A percentile compares a stretch with the other conserved stretches of the same genome.
Evolutionary conservation across 1,140 invertebrate species (phyloP).

Genomic region (Zelostemma sp.): DNA sequence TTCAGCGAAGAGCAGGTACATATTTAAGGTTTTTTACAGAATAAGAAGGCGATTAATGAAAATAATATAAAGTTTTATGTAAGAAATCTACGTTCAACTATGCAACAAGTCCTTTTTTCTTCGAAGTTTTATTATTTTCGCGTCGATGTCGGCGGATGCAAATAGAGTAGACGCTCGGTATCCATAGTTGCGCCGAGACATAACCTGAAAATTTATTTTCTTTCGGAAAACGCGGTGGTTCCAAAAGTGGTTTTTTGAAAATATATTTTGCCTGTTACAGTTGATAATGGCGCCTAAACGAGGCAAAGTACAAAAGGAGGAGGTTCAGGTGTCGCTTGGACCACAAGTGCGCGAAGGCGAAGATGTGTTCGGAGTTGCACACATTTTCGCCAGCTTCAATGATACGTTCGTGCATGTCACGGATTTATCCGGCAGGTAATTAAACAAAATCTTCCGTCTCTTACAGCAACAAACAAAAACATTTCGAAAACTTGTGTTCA

Average conservation of each 20-base stretch:
- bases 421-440: conserved; percentile 94
- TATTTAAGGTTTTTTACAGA: conserved; percentile 31
- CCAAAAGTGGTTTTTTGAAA: conserved; percentile 6
- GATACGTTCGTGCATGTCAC: conserved; percentile 99
- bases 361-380: conserved; percentile 98
- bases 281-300: conserved; percentile 94
- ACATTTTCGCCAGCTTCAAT: conserved; percentile 99
- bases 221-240: background rate
- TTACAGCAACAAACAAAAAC: background rate
- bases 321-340: conserved; percentile 96
- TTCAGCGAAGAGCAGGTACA: conserved; percentile 13
- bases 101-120: too few species aligned
- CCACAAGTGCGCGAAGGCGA: conserved; percentile 98
- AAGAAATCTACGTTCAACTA: too few species aligned
- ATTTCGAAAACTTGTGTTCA: too few species aligned
- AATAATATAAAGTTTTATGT: too few species aligned
- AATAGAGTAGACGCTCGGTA: conserved; percentile 17
- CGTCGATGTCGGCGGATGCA: conserved; percentile 48
- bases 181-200: conserved; percentile 14
- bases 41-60: too few species aligned
- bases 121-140: too few species aligned
- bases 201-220: conserved; percentile 36
- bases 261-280: conserved; percentile 22
- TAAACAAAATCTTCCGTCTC: background rate
- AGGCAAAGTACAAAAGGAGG: conserved; percentile 96